These are phyloP conservation scores for Lasioglossum baleicum DNA, from an alignment of 1,140 invertebrate species.

Conservation along the genomic window DNA sequence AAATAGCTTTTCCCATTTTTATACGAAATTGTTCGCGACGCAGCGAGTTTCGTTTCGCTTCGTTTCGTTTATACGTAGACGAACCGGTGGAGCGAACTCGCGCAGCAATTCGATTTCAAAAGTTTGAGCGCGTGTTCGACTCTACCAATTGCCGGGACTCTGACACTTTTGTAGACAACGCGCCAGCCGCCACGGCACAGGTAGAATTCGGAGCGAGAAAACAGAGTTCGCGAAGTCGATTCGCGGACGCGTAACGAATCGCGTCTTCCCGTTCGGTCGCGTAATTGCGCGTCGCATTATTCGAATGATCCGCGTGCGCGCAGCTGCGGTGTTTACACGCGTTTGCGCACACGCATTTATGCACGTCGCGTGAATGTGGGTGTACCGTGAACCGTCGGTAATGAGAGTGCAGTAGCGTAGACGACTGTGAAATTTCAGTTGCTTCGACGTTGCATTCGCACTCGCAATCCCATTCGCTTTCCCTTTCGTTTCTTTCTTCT, in stretches of 20 bases:
- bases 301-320: constrained; percentile 56
- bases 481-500: too few relatives aligned
- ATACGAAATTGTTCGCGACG: too few relatives aligned
- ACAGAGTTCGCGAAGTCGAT: not conserved
- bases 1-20: too few relatives aligned
- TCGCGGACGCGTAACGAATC: constrained; percentile 52
- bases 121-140: too few relatives aligned
- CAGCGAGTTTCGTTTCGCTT: too few relatives aligned
- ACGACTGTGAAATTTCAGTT: not conserved
- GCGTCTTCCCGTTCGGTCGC: constrained; percentile 48
- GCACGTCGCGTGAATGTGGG: constrained; percentile 34
- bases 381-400: constrained; percentile 51
- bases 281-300: constrained; percentile 63
- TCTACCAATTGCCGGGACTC: not conserved
- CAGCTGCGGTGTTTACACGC: constrained; percentile 56
- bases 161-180: too few relatives aligned
- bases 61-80: too few relatives aligned
- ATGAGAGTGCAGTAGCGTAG: constrained; percentile 38
- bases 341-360: constrained; percentile 53
- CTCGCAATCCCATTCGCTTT: not conserved
- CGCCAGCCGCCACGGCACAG: too few relatives aligned
- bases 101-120: too few relatives aligned
- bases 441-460: too few relatives aligned
- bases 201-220: not conserved
- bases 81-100: too few relatives aligned